Evolutionary conservation across 2,888 invertebrate species (phyloP), one percentile per base, ranked within the genome.

Genomic region (Frankliniella intonsa): DNA sequence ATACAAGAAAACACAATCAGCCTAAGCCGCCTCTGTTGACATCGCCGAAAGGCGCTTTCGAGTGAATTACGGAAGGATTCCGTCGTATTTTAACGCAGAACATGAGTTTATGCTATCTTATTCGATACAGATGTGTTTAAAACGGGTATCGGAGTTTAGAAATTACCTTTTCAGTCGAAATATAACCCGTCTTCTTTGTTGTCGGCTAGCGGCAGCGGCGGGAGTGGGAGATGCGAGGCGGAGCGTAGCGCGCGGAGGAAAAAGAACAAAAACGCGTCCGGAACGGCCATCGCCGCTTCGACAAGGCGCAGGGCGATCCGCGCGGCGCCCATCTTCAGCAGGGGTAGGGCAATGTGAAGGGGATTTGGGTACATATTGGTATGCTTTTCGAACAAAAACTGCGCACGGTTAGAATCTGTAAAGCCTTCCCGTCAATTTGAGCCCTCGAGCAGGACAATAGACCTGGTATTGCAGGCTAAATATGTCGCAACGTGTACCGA

Each of bases 341-440:
- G 19, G 19, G n/a, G n/a, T 65, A 55, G 65, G n/a, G 65, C n/a
- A n/a, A 17, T 9, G 17, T 65, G 14, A n/a, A 65, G 19, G n/a
- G 65, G n/a, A 9, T 65, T n/a, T 9, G 19, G 65, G n/a, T 65
- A 9, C n/a, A 17, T 19, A 65, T 65, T n/a, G n/a, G 65, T n/a
- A 17, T 65, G 9, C 65, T 65, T 65, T 65, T 65, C 9, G 17
- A n/a, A n/a, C 9, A 9, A 17, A n/a, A 65, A n/a, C n/a, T 17
- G 19, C 19, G 19, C 65, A 65, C 65, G 19, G n/a, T 3, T 17
- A n/a, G 19, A n/a, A n/a, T 65, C 65, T 17, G 65, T 65, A 65
- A 65, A n/a, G 65, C n/a, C n/a, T 65, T n/a, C 65, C n/a, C 19
- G n/a, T 17, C 65, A 65, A n/a, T 65, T 65, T 65, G n/a, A 65